phyloP scores from a whole-genome alignment of 2,797 vertebrate genomes.

The Australoheros facetus region DNA sequence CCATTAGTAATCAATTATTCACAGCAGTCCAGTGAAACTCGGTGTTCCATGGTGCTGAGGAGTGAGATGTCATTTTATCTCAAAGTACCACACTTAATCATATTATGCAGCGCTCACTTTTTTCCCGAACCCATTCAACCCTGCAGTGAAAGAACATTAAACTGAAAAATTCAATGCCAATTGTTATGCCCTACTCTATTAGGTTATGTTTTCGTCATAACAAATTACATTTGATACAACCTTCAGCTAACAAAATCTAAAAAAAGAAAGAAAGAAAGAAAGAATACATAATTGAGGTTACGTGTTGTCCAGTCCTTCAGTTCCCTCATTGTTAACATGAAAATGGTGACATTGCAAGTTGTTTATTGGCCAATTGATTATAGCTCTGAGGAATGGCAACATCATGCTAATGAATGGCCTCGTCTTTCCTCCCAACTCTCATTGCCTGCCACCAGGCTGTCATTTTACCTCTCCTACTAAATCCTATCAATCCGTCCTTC shows the following conservation, averaged over 20 bases:
- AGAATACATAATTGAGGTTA: too few relatives aligned
- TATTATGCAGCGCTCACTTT: conserved; percentile 13
- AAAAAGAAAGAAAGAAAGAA: too few relatives aligned
- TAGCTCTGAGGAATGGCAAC: not conserved
- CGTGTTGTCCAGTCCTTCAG: not conserved
- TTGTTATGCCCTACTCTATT: not conserved
- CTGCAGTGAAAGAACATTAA: not conserved
- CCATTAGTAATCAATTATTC: conserved; percentile 70
- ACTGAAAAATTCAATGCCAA: not conserved
- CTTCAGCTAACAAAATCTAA: not conserved
- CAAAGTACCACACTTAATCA: conserved; percentile 18
- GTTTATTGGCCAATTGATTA: conserved; percentile 46
- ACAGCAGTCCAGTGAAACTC: conserved; percentile 47
- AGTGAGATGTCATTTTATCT: conserved; percentile 44
- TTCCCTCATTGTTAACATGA: not conserved
- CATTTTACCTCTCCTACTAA: conserved; percentile 35
- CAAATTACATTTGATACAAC: not conserved
- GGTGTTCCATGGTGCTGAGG: conserved; percentile 15
- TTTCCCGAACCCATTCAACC: not conserved
- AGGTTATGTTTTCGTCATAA: not conserved
- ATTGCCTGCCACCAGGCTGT: conserved; percentile 4
- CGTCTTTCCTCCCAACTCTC: conserved; percentile 20
- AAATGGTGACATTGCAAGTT: conserved; percentile 23
- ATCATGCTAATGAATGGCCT: conserved; percentile 42
- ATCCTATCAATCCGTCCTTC: not conserved